These are phyloP conservation scores for Chaunax sp. DNA, from an alignment of 2,797 vertebrate species.

Conservation along the genomic window DNA sequence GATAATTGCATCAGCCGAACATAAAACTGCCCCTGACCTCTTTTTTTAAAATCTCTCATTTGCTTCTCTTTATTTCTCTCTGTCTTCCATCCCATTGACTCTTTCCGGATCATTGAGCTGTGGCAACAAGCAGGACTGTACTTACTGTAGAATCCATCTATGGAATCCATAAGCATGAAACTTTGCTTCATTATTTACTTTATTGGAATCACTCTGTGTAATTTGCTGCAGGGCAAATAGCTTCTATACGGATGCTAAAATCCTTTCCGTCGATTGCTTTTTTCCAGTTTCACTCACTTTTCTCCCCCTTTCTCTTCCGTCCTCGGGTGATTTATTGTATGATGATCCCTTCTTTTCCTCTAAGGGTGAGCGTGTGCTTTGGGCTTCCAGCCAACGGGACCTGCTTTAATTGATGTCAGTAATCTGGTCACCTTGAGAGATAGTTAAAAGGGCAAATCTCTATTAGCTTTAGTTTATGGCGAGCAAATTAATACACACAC, in stretches of 20 bases:
- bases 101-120: conserved; percentile 54
- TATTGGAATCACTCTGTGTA: conserved; percentile 39
- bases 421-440: conserved; percentile 84
- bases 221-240: conserved; percentile 50
- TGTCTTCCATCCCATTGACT: conserved; percentile 43
- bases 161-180: conserved; percentile 51
- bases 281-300: conserved; percentile 33
- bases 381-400: conserved; percentile 73
- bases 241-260: conserved; percentile 20
- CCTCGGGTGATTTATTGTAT: conserved; percentile 71
- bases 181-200: conserved; percentile 64
- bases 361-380: conserved; percentile 64
- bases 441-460: conserved; percentile 80
- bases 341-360: conserved; percentile 62
- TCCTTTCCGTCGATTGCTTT: conserved; percentile 33
- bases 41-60: conserved; percentile 26
- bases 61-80: conserved; percentile 36
- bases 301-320: conserved; percentile 29
- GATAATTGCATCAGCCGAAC: background rate
- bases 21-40: conserved; percentile 16
- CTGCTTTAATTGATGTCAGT: conserved; percentile 82
- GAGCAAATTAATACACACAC: conserved; percentile 61
- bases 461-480: conserved; percentile 81
- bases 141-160: conserved; percentile 50
- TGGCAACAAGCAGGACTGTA: conserved; percentile 39